Conservation (phyloP, 2,888 invertebrate species). For the Ophion ellenae region DNA sequence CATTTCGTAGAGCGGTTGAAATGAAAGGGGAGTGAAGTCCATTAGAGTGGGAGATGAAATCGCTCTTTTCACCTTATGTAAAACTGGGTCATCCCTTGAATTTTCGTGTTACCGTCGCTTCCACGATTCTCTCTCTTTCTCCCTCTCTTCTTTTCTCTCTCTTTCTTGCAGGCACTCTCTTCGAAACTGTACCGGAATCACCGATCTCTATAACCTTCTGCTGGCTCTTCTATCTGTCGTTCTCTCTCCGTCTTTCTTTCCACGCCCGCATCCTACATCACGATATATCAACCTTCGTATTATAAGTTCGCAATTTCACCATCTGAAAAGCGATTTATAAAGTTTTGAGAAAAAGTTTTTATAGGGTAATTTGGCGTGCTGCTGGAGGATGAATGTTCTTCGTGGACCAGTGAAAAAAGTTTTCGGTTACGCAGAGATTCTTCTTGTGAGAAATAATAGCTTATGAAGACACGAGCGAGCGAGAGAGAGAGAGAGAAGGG, state of each 20-base stretch:
- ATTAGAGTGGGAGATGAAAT: slow-evolving; percentile 66
- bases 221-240: slow-evolving; percentile 26
- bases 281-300: slow-evolving; percentile 55
- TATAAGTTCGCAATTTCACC: slow-evolving; percentile 67
- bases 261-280: slow-evolving; percentile 21
- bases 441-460: slow-evolving; percentile 55
- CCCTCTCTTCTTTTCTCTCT: slow-evolving; percentile 22
- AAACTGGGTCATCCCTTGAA: slow-evolving; percentile 67
- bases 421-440: slow-evolving; percentile 63
- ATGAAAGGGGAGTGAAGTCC: slow-evolving; percentile 39
- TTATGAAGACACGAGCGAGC: slow-evolving; percentile 27
- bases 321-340: slow-evolving; percentile 68
- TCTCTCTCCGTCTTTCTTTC: slow-evolving; percentile 27
- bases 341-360: slow-evolving; percentile 66
- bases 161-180: slow-evolving; percentile 14
- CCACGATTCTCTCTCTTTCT: slow-evolving; percentile 12
- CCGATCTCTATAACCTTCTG: slow-evolving; percentile 45
- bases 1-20: slow-evolving; percentile 37
- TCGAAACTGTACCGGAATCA: slow-evolving; percentile 47
- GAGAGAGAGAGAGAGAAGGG: slow-evolving; percentile 11
- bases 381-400: slow-evolving; percentile 68
- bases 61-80: slow-evolving; percentile 59
- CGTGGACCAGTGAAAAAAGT: slow-evolving; percentile 61
- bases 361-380: slow-evolving; percentile 64
- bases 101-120: slow-evolving; percentile 56